Conservation (phyloP, 2,888 invertebrate species). For the Odontothrips loti region DNA sequence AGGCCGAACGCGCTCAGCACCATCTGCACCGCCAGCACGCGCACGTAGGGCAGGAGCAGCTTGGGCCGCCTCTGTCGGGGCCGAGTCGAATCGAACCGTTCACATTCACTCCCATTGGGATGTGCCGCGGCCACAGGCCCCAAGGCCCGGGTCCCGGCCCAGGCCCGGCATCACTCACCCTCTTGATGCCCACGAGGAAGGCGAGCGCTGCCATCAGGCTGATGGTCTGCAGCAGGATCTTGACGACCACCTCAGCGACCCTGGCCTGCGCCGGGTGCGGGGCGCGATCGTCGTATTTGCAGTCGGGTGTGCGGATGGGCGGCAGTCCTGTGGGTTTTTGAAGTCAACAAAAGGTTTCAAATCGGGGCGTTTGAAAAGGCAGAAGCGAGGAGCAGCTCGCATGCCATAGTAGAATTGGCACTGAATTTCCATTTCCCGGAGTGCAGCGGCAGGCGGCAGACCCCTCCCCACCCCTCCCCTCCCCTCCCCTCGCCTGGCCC, state of each 20-base stretch:
- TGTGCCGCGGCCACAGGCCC: no score
- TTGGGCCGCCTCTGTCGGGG: not conserved
- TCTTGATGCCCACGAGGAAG: conserved; percentile 6
- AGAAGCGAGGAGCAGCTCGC: not conserved
- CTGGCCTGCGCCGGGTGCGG: not conserved
- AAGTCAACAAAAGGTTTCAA: no score
- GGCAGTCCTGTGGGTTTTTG: not conserved
- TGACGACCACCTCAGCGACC: not conserved
- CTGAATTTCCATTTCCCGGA: no score
- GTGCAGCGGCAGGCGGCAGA: no score
- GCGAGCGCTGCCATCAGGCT: not conserved
- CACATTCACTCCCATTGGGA: no score
- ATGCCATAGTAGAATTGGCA: not conserved
- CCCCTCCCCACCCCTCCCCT: no score
- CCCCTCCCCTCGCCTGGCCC: no score
- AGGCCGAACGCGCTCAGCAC: not conserved
- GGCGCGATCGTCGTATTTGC: not conserved
- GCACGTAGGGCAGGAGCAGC: conserved; percentile 14
- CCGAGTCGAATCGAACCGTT: no score
- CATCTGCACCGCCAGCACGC: conserved; percentile 7
- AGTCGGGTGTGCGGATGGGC: not conserved
- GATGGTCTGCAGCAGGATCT: conserved; percentile 5
- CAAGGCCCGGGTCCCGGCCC: no score
- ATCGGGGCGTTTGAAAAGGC: not conserved
- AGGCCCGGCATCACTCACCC: not conserved